Conservation (phyloP, 2,888 invertebrate species). For the Myathropa florea region DNA sequence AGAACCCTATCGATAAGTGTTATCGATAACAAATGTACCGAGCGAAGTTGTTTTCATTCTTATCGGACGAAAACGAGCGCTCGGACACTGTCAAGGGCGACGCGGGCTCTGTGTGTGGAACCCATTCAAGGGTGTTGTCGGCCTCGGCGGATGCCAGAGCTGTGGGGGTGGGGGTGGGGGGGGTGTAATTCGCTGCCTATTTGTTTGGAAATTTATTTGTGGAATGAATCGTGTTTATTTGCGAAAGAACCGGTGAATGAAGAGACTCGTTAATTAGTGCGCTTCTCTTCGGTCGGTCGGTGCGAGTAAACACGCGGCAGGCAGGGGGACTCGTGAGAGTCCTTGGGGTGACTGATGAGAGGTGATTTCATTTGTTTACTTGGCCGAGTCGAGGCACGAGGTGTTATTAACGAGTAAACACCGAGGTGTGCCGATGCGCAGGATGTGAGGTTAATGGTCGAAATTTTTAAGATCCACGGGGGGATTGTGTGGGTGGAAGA, state of each 20-base stretch:
- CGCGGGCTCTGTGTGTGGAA: not conserved
- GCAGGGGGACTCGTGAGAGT: not conserved
- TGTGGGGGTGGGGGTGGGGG: not conserved
- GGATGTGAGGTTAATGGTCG: not conserved
- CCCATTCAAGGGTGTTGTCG: not conserved
- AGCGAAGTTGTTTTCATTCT: not conserved
- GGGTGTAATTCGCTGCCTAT: not conserved
- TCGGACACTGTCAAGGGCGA: not conserved
- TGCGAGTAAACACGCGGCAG: not conserved
- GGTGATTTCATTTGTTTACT: not conserved
- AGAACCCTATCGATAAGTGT: not conserved
- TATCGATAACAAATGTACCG: not conserved
- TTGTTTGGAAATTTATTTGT: slow-evolving; percentile 13
- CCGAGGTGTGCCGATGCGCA: not conserved
- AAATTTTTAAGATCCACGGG: not conserved
- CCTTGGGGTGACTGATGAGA: not conserved
- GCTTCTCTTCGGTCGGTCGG: not conserved
- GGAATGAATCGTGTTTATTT: slow-evolving; percentile 14
- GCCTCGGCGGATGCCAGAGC: not conserved
- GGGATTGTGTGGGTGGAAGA: not conserved
- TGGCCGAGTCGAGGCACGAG: not conserved
- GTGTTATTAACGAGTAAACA: not conserved
- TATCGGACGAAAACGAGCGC: not conserved
- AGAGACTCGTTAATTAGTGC: not conserved
- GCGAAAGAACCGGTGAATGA: not conserved